Base-by-base conservation (phyloP, 2,113 vertebrate species). In the Vireo altiloquus region DNA sequence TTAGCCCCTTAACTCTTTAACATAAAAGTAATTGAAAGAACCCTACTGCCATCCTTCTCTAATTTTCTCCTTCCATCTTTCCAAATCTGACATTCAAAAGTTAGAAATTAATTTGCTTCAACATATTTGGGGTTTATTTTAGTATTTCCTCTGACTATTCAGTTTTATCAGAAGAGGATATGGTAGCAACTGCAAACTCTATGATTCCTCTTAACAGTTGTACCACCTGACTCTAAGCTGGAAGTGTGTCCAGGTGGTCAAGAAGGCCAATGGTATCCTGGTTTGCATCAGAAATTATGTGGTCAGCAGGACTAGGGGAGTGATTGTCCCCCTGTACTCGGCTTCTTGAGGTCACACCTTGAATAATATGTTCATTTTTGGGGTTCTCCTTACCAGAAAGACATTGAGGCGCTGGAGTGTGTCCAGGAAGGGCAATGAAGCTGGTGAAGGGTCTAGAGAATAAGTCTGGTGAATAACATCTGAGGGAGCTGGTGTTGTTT, bases 301-400 rank as follows among this genome's bases (percentile, higher is more conserved):
- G 33, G 5, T 35, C 33, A 66, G 8, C 7, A 79, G 31, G 13
- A 79, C 7, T 24, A 21, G 44, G 44, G 44, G 49, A 50, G 24
- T 50, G 9, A 31, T n/a, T 2, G 0, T 25, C 0, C 6, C 31
- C 1, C 5, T 87, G 8, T 33, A 23, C 5, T 84, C 0, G 0
- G 2, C 6, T 16, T 30, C 23, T 2, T n/a, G 33, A 79, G 35
- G 5, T 21, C 1, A 2, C 2, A 42, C 9, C 21, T 82, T 1
- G 0, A 81, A 46, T 39, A 4, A 14, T 28, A 10, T 5, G 7
- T 42, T 64, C 35, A 20, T 3, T 70, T 70, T 56, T 18, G 18
- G 30, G 18, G 8, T 33, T 8, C 13, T 70, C 13, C 27, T 27
- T 52, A 30, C 19, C 44, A 12, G 12, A 50, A 54, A 7, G 33